Percentiles rank a stretch among this genome's conserved stretches.
Conservation (phyloP, 2,113 vertebrate species). For the Phoxinus phoxinus region DNA sequence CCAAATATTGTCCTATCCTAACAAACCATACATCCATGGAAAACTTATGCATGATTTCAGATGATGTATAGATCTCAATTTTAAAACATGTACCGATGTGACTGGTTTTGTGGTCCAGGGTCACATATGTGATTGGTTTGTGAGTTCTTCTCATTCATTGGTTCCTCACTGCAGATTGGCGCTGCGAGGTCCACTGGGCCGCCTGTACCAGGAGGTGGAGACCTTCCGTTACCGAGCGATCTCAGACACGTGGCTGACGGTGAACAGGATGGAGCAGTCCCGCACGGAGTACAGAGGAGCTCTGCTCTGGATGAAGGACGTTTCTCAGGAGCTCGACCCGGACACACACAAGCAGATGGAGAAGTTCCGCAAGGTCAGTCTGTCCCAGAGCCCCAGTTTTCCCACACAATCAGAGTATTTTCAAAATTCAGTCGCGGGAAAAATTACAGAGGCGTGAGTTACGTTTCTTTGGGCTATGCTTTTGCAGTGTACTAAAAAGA, state of each 20-base stretch:
- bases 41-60: too few species aligned
- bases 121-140: background rate
- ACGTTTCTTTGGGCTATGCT: too few species aligned
- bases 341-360: constrained; percentile 98
- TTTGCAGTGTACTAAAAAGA: too few species aligned
- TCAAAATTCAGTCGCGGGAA: too few species aligned
- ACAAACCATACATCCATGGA: too few species aligned
- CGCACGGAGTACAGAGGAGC: constrained; percentile 94
- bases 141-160: background rate
- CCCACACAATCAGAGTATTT: too few species aligned
- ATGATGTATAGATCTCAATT: too few species aligned
- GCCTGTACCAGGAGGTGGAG: constrained; percentile 95
- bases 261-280: constrained; percentile 95
- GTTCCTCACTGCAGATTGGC: constrained; percentile 78
- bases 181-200: constrained; percentile 86
- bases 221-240: constrained; percentile 95
- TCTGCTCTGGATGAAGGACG: constrained; percentile 97
- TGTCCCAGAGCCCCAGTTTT: too few species aligned
- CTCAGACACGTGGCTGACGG: constrained; percentile 95
- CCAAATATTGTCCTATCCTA: too few species aligned
- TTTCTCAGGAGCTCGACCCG: constrained; percentile 97
- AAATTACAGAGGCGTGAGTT: too few species aligned
- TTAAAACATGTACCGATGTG: too few species aligned
- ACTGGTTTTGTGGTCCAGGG: too few species aligned
- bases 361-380: constrained; percentile 94